Conservation (phyloP, 2,797 vertebrate genomes). For the Pelodytes ibericus region DNA sequence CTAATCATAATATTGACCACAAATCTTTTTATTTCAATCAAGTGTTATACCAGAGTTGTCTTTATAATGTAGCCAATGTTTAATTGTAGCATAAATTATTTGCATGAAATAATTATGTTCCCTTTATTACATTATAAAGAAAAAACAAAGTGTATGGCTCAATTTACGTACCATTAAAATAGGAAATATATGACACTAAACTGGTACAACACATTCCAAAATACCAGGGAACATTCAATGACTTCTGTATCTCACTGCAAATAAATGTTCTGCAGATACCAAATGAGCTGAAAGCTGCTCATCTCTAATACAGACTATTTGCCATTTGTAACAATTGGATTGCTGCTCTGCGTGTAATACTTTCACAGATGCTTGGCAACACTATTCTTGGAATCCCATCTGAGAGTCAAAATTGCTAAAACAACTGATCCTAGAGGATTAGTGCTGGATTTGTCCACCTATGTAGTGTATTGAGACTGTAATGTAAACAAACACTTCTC, state of each 20-base stretch:
- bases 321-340: slow-evolving; percentile 43
- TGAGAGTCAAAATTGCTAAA: slow-evolving; percentile 35
- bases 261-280: slow-evolving; percentile 30
- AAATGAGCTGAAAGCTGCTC: slow-evolving; percentile 40
- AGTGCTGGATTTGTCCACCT: slow-evolving; percentile 35
- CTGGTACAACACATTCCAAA: slow-evolving; percentile 5
- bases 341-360: slow-evolving; percentile 21
- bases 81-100: too few species aligned
- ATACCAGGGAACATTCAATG: slow-evolving; percentile 53
- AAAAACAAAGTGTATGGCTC: too few species aligned
- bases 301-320: slow-evolving; percentile 47
- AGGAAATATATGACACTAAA: background rate
- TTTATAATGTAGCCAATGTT: too few species aligned
- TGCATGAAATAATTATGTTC: too few species aligned
- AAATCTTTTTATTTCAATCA: too few species aligned
- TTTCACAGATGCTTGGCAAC: slow-evolving; percentile 41
- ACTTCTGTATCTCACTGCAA: slow-evolving; percentile 30
- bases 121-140: too few species aligned
- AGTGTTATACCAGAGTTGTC: too few species aligned
- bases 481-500: slow-evolving; percentile 12
- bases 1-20: too few species aligned
- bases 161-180: too few species aligned
- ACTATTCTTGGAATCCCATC: slow-evolving; percentile 28
- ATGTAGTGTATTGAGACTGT: slow-evolving; percentile 21
- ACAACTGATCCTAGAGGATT: slow-evolving; percentile 44